Conservation (phyloP, 2,113 vertebrate species). For the Athene cunicularia region DNA sequence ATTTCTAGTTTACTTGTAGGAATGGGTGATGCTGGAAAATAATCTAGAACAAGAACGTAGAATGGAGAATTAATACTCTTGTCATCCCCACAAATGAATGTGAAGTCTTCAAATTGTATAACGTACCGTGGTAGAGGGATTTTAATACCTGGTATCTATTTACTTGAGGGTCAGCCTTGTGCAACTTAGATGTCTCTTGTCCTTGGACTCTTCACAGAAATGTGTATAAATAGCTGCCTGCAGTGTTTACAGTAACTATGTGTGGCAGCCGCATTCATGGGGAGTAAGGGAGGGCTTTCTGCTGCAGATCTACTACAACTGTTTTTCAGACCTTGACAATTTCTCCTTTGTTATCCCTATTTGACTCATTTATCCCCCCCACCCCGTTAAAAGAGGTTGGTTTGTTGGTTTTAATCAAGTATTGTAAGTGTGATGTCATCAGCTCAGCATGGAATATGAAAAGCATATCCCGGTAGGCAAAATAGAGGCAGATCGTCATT, state of each 20-base stretch:
- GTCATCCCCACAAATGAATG: not conserved
- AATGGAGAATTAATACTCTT: not conserved
- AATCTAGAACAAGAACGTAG: not conserved
- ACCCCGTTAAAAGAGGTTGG: fast-evolving
- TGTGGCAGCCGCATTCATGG: not conserved
- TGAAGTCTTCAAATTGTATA: not conserved
- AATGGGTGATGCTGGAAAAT: not conserved
- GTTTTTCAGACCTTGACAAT: not conserved
- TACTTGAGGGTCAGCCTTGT: not conserved
- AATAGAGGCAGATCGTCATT: not conserved
- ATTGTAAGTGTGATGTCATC: not conserved
- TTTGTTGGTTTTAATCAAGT: not conserved
- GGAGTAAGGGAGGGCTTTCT: not conserved
- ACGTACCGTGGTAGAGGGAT: not conserved
- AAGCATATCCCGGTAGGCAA: not conserved
- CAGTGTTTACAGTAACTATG: not conserved
- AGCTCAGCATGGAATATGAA: not conserved
- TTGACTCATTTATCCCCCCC: not conserved
- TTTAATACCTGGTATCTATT: not conserved
- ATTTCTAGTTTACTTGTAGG: not conserved
- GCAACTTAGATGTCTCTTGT: not conserved
- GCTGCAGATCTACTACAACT: not conserved
- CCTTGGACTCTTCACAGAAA: not conserved
- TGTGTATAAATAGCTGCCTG: not conserved
- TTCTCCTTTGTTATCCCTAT: not conserved